phyloP scores from a whole-genome alignment of 2,888 invertebrate species.

The Melanchra persicariae region DNA sequence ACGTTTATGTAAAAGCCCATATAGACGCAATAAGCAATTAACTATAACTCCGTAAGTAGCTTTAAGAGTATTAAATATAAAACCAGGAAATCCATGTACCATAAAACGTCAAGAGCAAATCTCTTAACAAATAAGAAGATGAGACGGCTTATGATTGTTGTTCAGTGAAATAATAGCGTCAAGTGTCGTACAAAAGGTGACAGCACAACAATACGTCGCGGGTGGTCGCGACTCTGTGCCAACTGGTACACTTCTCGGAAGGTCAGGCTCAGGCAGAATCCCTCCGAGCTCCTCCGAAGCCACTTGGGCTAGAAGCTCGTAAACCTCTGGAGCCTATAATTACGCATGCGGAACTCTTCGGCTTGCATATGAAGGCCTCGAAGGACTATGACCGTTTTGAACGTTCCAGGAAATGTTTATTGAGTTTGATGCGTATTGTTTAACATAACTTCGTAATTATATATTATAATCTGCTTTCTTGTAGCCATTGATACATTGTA shows the following conservation, averaged over 20 bases:
- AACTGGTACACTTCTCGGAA: slow-evolving; percentile 84
- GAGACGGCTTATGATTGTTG: slow-evolving; percentile 71
- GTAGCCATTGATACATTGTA: background rate
- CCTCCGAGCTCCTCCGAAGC: slow-evolving; percentile 59
- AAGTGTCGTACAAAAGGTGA: slow-evolving; percentile 77
- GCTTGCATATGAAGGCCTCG: slow-evolving; percentile 41
- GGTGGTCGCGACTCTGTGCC: slow-evolving; percentile 81
- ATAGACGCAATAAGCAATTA: background rate
- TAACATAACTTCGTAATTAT: slow-evolving; percentile 7
- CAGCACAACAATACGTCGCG: slow-evolving; percentile 82
- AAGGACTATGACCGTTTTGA: slow-evolving; percentile 49
- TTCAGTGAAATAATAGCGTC: slow-evolving; percentile 72
- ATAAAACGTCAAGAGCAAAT: slow-evolving; percentile 63
- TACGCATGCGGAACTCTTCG: slow-evolving; percentile 60
- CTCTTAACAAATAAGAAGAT: slow-evolving; percentile 66
- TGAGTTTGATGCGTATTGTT: slow-evolving; percentile 31
- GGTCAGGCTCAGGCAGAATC: slow-evolving; percentile 76
- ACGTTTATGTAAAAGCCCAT: background rate
- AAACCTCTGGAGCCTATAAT: slow-evolving; percentile 70
- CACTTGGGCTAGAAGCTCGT: slow-evolving; percentile 81
- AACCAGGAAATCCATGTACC: slow-evolving; percentile 35
- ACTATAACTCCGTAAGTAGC: slow-evolving; percentile 3
- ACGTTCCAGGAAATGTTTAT: slow-evolving; percentile 50
- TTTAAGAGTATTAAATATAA: slow-evolving; percentile 18
- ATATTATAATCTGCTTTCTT: background rate